Base-by-base conservation (phyloP, 2,113 vertebrate species). In the Hemichromis elongatus region DNA sequence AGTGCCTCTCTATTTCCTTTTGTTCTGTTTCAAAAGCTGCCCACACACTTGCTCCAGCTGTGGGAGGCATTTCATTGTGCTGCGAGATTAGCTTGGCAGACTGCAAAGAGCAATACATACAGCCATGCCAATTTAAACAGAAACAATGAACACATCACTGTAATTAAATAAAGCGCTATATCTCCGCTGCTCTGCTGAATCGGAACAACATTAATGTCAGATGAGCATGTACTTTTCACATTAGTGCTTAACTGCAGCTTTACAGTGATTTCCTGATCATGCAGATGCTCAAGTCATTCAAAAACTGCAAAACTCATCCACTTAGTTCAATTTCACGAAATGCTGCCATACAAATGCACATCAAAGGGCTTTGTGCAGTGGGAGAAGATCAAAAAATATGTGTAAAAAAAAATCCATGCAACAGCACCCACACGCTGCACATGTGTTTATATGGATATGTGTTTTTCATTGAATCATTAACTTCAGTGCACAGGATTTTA, bases 31-130 rank as follows among this genome's bases (percentile, higher is more conserved):
- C 81, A 89, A 88, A 89, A 86, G 84, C 86, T 85, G 87, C 93
- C 93, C 94, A 95, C 94, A 84, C 80, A 63, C 70, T 75, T 55
- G 2, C 33, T 85, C 70, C 82, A 86, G 86, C 77, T 78, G 91
- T 92, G 84, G 92, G 92, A 90, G 92, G 91, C 77, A 24, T 81
- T 91, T 89, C 90, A 86, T 88, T 91, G 89, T 89, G 87, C 66
- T 24, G 79, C 13, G 77, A 90, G 89, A 93, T 92, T 86, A 93
- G 90, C 85, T 89, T 89, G 90, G 89, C 93, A 82, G 86, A 57
- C 86, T 83, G 89, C 82, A 91, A 86, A 90, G 86, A 81, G 33
- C 82, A 81, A 92, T 66, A 59, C 82, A 63, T 85, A 90, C 84
- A 89, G 90, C 78, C 87, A 88, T 75, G 89, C 85, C 89, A 89